Evolutionary conservation across 2,113 vertebrate genomes (phyloP), one percentile per base, ranked within the genome.

Genomic region (Irena cyanogastra): DNA sequence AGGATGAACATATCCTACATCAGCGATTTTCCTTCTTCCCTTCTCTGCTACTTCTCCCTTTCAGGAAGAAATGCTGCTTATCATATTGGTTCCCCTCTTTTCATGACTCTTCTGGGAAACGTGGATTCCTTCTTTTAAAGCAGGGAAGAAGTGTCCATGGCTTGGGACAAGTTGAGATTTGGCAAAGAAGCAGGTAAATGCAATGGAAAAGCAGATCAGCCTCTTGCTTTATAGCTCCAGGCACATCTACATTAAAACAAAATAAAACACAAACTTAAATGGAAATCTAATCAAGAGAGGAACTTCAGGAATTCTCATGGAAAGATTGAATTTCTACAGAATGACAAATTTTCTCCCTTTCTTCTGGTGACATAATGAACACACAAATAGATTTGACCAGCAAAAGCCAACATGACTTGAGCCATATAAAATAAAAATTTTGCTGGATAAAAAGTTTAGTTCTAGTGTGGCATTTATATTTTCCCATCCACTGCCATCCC

Each of bases 251-350:
- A 33, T 74, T 35, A 33, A 83, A 95, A 77, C 45, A 74, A 44
- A 50, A 44, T 31, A 63, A 69, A 88, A 28, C 11, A 76, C 52
- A 37, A 83, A 81, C 42, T 74, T 89, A 66, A 83, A 64, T 92
- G 75, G 54, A 94, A 93, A 87, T 53, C n/a, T 81, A 74, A 70
- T 83, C 57, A 44, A 66, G n/a, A 53, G 31, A 83, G 16, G 30
- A 91, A 89, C 69, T 91, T 94, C 31, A 78, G 65, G 65, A 91
- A 92, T 96, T 89, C 39, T 87, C 33, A 31, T 41, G 27, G 80
- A 89, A 90, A 89, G 27, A 56, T 80, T 59, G 47, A 14, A 78
- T 89, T 92, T 84, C 63, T 84, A 56, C 52, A 64, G 56, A 59
- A 74, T 66, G 15, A 74, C 37, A 69, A 61, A 11, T 66, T 91